Percentiles rank a stretch among this genome's conserved stretches.
These are phyloP conservation scores for Cordilura impudica DNA, from an alignment of 2,888 invertebrate genomes.

Conservation along the genomic window DNA sequence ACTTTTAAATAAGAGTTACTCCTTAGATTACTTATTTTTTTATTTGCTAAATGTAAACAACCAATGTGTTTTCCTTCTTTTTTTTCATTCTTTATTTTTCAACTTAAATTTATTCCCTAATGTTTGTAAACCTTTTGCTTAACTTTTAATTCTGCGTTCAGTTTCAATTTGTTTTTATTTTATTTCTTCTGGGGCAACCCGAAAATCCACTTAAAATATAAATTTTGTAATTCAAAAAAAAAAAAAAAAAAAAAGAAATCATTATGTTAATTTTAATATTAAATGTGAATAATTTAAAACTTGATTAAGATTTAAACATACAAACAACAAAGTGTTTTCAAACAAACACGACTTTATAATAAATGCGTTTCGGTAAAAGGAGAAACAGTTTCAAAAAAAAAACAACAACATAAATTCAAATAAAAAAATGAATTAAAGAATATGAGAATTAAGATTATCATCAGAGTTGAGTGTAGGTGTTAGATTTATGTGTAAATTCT, in stretches of 20 bases:
- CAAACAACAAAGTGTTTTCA: slow-evolving; percentile 1
- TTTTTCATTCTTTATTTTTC: neutral
- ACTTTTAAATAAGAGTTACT: slow-evolving; percentile 25
- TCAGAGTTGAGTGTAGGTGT: slow-evolving; percentile 8
- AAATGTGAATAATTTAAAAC: slow-evolving; percentile 53
- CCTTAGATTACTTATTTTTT: slow-evolving; percentile 1
- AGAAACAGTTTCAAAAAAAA: neutral
- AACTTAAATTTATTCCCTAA: slow-evolving; percentile 3
- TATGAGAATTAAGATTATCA: neutral
- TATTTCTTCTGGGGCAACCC: neutral
- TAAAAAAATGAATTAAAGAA: slow-evolving; percentile 8
- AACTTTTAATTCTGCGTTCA: neutral
- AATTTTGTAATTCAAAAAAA: slow-evolving; percentile 26
- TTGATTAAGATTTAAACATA: slow-evolving; percentile 39
- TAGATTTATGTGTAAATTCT: slow-evolving; percentile 34
- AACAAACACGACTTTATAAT: neutral
- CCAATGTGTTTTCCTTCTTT: neutral
- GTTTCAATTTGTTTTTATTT: slow-evolving; percentile 3
- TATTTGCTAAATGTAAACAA: slow-evolving; percentile 25
- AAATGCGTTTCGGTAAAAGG: neutral
- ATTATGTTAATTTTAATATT: slow-evolving; percentile 56
- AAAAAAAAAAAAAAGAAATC: slow-evolving; percentile 37
- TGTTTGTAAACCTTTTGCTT: neutral
- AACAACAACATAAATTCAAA: neutral
- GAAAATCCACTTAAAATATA: slow-evolving; percentile 14